phyloP scores from a whole-genome alignment of 2,113 vertebrate genomes.

The Xenotilapia flavipinnis region DNA sequence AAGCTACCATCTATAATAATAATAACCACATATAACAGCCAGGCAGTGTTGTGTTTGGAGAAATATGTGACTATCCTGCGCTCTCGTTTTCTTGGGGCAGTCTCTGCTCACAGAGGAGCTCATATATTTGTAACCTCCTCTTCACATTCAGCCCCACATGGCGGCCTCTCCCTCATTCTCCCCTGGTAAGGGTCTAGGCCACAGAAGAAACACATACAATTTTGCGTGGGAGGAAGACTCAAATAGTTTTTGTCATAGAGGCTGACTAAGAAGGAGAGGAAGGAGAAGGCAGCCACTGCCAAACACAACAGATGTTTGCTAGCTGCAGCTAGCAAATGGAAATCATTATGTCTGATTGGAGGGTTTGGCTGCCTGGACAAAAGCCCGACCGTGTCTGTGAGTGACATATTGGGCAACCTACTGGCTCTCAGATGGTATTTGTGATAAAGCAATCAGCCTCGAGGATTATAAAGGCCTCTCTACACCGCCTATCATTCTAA shows the following conservation, averaged over 20 bases:
- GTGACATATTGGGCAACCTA: conserved; percentile 28
- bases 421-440: conserved; percentile 30
- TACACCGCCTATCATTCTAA: not conserved
- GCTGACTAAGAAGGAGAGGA: not conserved
- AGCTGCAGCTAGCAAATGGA: conserved; percentile 49
- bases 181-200: not conserved
- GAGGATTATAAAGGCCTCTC: not conserved
- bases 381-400: not conserved
- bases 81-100: conserved; percentile 13
- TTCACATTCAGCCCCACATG: not conserved
- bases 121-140: conserved; percentile 15
- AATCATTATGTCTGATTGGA: conserved; percentile 59
- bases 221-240: conserved; percentile 4
- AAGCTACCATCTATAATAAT: conserved; percentile 41
- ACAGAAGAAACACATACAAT: conserved; percentile 3
- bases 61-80: not conserved
- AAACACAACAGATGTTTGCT: conserved; percentile 54
- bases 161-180: not conserved
- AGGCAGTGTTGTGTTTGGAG: conserved; percentile 51
- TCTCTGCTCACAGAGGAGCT: conserved; percentile 22
- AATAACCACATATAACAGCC: conserved; percentile 48
- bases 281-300: not conserved
- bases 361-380: conserved; percentile 35
- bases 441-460: conserved; percentile 32
- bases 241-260: not conserved